Percentiles rank a stretch among this genome's conserved stretches.
Evolutionary conservation across 2,888 invertebrate species (phyloP).

Genomic region (Caenorhabditis doughertyi): DNA sequence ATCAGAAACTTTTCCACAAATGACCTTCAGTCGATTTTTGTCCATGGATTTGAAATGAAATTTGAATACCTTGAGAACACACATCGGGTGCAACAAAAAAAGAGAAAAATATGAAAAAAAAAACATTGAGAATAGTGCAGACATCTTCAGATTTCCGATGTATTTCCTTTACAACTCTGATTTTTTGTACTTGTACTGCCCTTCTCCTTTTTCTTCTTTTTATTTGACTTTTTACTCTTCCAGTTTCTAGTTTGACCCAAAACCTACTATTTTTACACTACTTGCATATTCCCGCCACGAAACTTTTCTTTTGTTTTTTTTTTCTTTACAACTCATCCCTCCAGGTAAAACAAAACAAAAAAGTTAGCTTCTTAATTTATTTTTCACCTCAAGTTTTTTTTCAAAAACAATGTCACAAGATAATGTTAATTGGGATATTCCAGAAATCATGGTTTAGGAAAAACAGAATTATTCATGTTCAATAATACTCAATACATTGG

Average conservation of each 20-base stretch:
- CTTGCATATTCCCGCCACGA: constrained; percentile 35
- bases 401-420: background rate
- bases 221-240: constrained; percentile 20
- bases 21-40: constrained; percentile 38
- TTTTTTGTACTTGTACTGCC: constrained; percentile 53
- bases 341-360: constrained; percentile 28
- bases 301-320: constrained; percentile 23
- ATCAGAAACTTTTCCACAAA: background rate
- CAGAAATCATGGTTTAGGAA: background rate
- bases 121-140: constrained; percentile 24
- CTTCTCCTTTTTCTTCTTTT: constrained; percentile 19
- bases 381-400: constrained; percentile 7
- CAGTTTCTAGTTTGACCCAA: constrained; percentile 58
- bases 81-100: constrained; percentile 14
- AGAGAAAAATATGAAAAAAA: constrained; percentile 1
- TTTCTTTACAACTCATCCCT: constrained; percentile 12
- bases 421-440: background rate
- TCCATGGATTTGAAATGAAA: constrained; percentile 30
- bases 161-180: constrained; percentile 51
- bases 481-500: background rate
- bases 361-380: background rate
- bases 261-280: constrained; percentile 54
- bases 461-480: background rate
- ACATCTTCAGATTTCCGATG: constrained; percentile 43
- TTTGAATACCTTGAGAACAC: constrained; percentile 62